Evolutionary conservation across 2,113 vertebrate genomes (phyloP).

Genomic region (Philantomba maxwellii): DNA sequence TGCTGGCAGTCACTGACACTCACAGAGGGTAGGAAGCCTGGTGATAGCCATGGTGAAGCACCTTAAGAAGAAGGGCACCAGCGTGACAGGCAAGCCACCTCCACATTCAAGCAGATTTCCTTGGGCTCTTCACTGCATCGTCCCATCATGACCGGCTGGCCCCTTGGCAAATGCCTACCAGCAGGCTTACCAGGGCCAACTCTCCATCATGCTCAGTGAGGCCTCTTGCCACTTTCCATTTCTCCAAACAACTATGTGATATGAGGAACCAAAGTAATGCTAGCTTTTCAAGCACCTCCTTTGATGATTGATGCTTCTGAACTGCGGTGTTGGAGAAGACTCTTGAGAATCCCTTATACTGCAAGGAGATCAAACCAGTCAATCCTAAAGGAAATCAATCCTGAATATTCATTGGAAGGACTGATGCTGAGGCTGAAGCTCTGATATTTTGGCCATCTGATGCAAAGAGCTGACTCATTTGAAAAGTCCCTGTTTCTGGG

Average conservation of each 20-base stretch:
- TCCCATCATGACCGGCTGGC: accelerated
- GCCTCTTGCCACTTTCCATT: not conserved
- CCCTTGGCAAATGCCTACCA: no score
- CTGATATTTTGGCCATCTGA: not conserved
- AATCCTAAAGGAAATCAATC: not conserved
- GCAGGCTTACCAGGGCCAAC: no score
- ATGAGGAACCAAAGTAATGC: not conserved
- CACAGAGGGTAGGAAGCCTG: not conserved
- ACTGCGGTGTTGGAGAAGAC: not conserved
- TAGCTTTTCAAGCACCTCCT: not conserved
- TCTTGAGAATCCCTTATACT: not conserved
- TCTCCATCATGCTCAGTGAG: not conserved
- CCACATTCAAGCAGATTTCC: not conserved
- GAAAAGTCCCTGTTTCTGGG: not conserved
- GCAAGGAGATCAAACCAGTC: not conserved
- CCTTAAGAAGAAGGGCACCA: not conserved
- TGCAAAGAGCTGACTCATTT: not conserved
- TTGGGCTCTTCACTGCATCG: accelerated
- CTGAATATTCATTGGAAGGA: not conserved
- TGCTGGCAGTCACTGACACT: not conserved
- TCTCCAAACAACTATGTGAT: not conserved
- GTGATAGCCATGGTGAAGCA: not conserved
- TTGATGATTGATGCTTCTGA: not conserved
- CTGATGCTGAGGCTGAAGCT: not conserved
- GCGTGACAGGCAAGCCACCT: accelerated